These are phyloP conservation scores for Macrotis lagotis DNA, from an alignment of 2,113 vertebrate species.

Conservation along the genomic window DNA sequence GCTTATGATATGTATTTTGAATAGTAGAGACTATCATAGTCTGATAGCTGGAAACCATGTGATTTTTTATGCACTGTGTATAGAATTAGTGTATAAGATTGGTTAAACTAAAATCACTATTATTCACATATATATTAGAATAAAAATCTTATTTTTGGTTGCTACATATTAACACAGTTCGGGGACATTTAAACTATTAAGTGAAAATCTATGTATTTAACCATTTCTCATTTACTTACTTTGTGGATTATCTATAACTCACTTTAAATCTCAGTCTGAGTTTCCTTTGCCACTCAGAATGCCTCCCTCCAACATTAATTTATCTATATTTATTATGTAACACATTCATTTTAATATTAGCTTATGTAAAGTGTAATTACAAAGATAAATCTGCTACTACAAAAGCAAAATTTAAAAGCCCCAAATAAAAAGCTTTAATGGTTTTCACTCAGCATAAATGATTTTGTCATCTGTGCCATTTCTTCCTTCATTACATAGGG, in stretches of 20 bases:
- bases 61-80: constrained; percentile 2
- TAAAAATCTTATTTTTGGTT: constrained; percentile 19
- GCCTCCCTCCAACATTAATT: background rate
- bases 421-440: background rate
- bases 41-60: constrained; percentile 10
- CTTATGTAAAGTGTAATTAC: background rate
- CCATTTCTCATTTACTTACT: constrained; percentile 52
- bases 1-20: constrained; percentile 34
- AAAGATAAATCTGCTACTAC: background rate
- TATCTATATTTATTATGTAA: constrained; percentile 17
- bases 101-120: constrained; percentile 23
- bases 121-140: constrained; percentile 6
- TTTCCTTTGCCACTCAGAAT: background rate
- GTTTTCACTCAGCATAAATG: background rate
- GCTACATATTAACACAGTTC: constrained; percentile 45
- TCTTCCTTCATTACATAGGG: background rate
- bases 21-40: constrained; percentile 29
- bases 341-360: background rate
- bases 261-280: constrained; percentile 15
- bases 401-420: constrained; percentile 26
- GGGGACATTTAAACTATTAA: constrained; percentile 41
- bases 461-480: background rate
- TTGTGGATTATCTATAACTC: constrained; percentile 58
- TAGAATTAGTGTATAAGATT: background rate
- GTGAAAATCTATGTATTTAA: constrained; percentile 53